These are phyloP conservation scores for Lordiphosa fenestrarum DNA, from an alignment of 2,888 invertebrate species.

Conservation along the genomic window DNA sequence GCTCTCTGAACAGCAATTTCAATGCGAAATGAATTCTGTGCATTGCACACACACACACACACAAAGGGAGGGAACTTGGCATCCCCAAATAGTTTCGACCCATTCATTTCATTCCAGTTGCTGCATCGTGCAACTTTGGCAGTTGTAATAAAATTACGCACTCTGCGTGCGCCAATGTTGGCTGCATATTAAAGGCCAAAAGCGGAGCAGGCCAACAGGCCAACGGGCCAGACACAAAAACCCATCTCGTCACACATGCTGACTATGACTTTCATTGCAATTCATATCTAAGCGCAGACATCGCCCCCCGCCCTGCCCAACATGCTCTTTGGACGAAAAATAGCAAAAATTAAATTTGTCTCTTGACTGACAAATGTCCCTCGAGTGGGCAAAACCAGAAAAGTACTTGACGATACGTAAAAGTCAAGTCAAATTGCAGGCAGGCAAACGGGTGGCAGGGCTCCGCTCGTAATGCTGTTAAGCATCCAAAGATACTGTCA, in stretches of 20 bases:
- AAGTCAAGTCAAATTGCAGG: constrained; percentile 77
- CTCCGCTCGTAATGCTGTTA: constrained; percentile 77
- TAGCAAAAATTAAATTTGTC: constrained; percentile 77
- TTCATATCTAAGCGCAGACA: constrained; percentile 69
- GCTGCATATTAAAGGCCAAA: constrained; percentile 51
- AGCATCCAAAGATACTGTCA: constrained; percentile 76
- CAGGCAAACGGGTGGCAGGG: not conserved
- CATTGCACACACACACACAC: constrained; percentile 22
- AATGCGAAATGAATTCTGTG: constrained; percentile 74
- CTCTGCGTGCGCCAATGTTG: constrained; percentile 47
- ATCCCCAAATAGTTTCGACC: constrained; percentile 41
- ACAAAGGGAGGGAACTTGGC: not conserved
- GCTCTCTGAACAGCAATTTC: constrained; percentile 75
- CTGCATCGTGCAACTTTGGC: constrained; percentile 33
- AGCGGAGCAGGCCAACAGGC: not conserved
- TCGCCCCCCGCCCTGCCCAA: constrained; percentile 19
- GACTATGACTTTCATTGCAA: constrained; percentile 71
- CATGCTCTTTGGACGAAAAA: constrained; percentile 30
- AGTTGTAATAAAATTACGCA: constrained; percentile 70
- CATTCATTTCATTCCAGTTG: constrained; percentile 47
- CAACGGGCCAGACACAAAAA: constrained; percentile 22
- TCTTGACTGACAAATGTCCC: constrained; percentile 79
- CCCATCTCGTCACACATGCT: constrained; percentile 41
- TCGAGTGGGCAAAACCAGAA: constrained; percentile 76
- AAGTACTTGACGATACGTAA: constrained; percentile 78